Evolutionary conservation across 2,888 invertebrate species (phyloP), one percentile per base, ranked within the genome.

Genomic region (Tetragnatha montana): DNA sequence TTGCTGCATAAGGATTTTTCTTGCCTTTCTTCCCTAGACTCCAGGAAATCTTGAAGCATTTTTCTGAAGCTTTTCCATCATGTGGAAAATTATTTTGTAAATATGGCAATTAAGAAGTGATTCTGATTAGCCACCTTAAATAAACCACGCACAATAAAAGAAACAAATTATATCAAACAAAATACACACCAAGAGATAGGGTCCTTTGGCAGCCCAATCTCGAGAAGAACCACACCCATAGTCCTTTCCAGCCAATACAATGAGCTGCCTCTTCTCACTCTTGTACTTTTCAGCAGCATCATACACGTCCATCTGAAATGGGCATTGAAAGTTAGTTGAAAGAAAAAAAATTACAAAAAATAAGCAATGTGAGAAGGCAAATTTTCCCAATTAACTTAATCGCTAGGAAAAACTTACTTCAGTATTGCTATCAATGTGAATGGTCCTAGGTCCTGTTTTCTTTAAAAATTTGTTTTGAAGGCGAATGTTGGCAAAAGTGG

Each of bases 181-280:
- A 60, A 19, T 47, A 87, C 95, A 95, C 92, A 97, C 98, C 94
- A 98, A 94, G 85, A 99, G 94, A 94, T 96, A 98, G 0, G 99
- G 98, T 89, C 99, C 99, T 93, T 99, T 99, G 0, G 99, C 99
- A 0, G 99, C 99, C 99, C 99, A 99, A 94, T 99, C 99, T 22
- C 99, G 95, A 81, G 98, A 98, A 0, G 99, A 99, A 0, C 99
- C 99, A 0, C 97, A 97, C 0, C 99, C 99, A 93, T 99, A 99
- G 93, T 99, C 99, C 93, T 98, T 98, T 0, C 99, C 99, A 21
- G 98, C 98, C 14, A 99, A 94, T 8, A 98, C 95, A 81, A 99
- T 96, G 19, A 98, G 94, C 0, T 96, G 95, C 0, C 95, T 96
- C 1, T 95, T 95, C 91, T 97, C 97, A 70, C 95, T 94, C 12